Evolutionary conservation across 2,113 vertebrate species (phyloP), one percentile per base, ranked within the genome.

Genomic region (Cryptoleucopteryx plumbea): DNA sequence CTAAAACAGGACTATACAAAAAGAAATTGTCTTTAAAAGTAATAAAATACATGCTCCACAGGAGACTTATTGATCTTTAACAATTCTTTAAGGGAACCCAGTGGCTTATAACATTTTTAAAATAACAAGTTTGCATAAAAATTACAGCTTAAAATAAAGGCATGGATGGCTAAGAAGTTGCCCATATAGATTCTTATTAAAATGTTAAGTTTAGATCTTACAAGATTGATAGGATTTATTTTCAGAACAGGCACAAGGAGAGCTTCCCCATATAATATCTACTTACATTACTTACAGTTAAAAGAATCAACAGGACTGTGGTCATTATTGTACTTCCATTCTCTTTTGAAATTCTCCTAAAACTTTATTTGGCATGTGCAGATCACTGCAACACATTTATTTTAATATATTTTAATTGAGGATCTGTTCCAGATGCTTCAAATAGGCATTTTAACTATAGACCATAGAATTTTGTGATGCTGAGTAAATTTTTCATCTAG

Each of bases 51-150:
- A 92, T 87, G 86, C 34, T 95, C 29, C 65, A 65, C 40, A 74
- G 56, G 82, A 96, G 79, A 70, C 55, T 92, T 95, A 90, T 34
- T 96, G 82, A 94, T 96, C 86, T 94, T 95, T 91, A 95, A 90
- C 80, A 94, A 90, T 88, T 90, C 52, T 97, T 94, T 92, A 93
- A 85, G 42, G 50, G 43, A 94, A 92, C 21, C 11, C 50, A 93
- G 70, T 93, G 88, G 70, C 38, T 95, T 88, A 93, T 96, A 97
- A 93, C 50, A 74, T 61, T 85, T 96, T 95, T 73, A 77, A 86
- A 96, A 94, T 85, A 96, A 96, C 53, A 96, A 82, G 53, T 96
- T 88, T 93, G 29, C 78, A 47, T 88, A 85, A 96, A 95, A 96
- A 65, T 80, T 93, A 47, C 50, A 86, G 32, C 34, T 91, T 92